Conservation (phyloP, 2,113 vertebrate species). For the Ascaphus truei region DNA sequence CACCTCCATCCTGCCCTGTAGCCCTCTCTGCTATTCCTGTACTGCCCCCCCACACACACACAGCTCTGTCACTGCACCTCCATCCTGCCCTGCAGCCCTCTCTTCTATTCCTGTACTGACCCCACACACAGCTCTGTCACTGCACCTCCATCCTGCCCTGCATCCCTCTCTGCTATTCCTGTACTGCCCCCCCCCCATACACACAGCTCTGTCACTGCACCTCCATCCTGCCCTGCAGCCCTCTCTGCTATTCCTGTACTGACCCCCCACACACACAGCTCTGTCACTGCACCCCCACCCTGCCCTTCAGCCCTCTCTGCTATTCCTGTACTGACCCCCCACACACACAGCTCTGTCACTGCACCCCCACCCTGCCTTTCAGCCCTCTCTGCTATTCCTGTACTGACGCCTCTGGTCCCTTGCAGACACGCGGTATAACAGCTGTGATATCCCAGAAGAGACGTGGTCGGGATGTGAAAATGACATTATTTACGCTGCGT, state of each 20-base stretch:
- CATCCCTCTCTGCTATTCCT: neutral
- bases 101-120: neutral
- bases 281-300: neutral
- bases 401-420: neutral
- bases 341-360: neutral
- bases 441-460: constrained; percentile 58
- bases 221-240: neutral
- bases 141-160: neutral
- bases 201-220: neutral
- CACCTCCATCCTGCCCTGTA: too few relatives aligned
- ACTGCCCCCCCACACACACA: neutral
- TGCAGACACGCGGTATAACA: constrained; percentile 48
- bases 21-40: neutral
- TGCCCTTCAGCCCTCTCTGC: neutral
- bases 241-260: neutral
- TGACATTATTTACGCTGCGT: constrained; percentile 52
- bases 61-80: neutral
- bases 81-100: too few relatives aligned
- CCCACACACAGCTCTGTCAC: neutral
- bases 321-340: neutral
- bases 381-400: neutral
- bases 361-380: neutral
- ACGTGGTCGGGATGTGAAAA: constrained; percentile 45
- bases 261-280: neutral
- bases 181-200: neutral